Percentiles rank a stretch among this genome's conserved stretches.
Conservation (phyloP, 2,888 invertebrate species). For the Petrolisthes manimaculis region DNA sequence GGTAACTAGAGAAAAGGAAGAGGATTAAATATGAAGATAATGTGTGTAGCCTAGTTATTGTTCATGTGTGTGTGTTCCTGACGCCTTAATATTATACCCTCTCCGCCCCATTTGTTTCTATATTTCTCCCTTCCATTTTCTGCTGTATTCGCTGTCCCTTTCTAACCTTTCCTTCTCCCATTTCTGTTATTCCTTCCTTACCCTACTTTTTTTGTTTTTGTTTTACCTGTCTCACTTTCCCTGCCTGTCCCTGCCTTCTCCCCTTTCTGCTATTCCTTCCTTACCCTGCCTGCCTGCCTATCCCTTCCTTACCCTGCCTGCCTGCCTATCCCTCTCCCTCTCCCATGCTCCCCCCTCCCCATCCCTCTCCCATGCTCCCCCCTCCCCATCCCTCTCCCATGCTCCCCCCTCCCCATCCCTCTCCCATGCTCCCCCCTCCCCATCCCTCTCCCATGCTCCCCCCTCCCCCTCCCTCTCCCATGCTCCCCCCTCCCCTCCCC, state of each 20-base stretch:
- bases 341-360: not conserved
- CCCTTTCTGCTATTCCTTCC: not conserved
- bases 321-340: not conserved
- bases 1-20: too few relatives aligned
- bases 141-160: not conserved
- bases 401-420: not conserved
- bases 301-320: not conserved
- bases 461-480: not conserved
- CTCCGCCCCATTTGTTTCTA: not conserved
- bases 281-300: not conserved
- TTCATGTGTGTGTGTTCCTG: not conserved
- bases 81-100: not conserved
- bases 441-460: not conserved
- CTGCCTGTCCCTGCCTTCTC: not conserved
- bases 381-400: not conserved
- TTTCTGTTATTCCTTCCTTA: not conserved
- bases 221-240: not conserved
- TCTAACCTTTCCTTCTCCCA: conserved; percentile 4
- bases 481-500: too few relatives aligned
- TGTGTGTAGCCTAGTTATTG: not conserved
- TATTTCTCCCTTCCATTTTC: not conserved
- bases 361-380: too few relatives aligned
- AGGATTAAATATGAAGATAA: too few relatives aligned
- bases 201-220: not conserved
- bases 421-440: not conserved